phyloP scores from a whole-genome alignment of 2,888 invertebrate species.

The Monochamus alternatus region DNA sequence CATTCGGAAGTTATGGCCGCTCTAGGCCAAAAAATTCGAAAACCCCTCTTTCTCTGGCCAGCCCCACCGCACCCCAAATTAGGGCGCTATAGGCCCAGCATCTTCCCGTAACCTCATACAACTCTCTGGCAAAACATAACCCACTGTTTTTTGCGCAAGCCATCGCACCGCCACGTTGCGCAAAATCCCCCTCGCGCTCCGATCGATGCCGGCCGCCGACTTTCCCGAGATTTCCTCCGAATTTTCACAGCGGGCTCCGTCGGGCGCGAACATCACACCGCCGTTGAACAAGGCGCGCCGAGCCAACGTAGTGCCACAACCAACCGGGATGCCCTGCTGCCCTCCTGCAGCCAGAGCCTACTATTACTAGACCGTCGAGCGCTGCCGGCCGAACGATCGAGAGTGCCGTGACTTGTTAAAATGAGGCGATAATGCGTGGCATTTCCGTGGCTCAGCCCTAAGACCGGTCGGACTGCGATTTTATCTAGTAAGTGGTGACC shows the following conservation, averaged over 20 bases:
- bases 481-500: not conserved
- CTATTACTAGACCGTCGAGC: conserved; percentile 22
- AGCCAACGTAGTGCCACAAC: not conserved
- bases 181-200: conserved; percentile 51
- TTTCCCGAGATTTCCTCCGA: conserved; percentile 48
- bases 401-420: conserved; percentile 36
- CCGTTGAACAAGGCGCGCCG: not conserved
- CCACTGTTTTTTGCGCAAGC: conserved; percentile 40
- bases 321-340: conserved; percentile 17
- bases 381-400: conserved; percentile 32
- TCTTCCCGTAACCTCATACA: conserved; percentile 41
- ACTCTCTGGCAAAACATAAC: conserved; percentile 32
- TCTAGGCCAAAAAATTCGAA: not conserved
- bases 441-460: conserved; percentile 2
- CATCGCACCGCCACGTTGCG: conserved; percentile 48
- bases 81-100: conserved; percentile 30
- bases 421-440: conserved; percentile 39
- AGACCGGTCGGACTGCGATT: conserved; percentile 1
- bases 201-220: conserved; percentile 54
- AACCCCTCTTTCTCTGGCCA: not conserved
- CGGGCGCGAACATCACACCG: not conserved
- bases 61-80: conserved; percentile 25
- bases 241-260: conserved; percentile 25
- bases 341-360: conserved; percentile 21
- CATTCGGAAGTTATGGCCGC: too few species aligned